Base-by-base conservation (phyloP, 2,113 vertebrate species). In the Proteles cristata region DNA sequence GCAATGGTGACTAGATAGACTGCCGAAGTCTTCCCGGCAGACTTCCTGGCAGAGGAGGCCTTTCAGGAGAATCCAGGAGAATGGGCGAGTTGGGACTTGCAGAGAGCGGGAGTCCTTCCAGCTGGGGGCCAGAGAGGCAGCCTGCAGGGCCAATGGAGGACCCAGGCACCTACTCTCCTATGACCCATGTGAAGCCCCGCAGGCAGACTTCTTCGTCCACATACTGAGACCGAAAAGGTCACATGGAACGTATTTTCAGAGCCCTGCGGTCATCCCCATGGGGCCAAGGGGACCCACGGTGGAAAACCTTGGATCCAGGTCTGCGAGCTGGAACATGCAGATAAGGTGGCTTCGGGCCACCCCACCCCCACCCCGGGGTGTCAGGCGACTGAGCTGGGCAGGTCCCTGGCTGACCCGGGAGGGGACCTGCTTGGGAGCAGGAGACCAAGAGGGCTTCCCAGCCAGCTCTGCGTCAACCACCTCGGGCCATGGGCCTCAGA, bases 401-500 rank as follows among this genome's bases (percentile, higher is more conserved):
- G 86, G 28, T 35, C n/a, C 16, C 65, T 66, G 31, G 45, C 81
- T 17, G 76, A 79, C 48, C 23, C 11, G n/a, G 31, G 50, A 45
- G 31, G 73, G 82, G 48, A 28, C 53, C 53, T 71, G 71, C 77
- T 68, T 5, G 4, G 43, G 17, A 83, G 26, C 73, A 55, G n/a
- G 31, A 73, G 65, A 33, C 31, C 33, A 8, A 55, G 45, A 33
- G 39, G 68, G 25, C 16, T 65, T 48, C 53, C 33, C 81, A 19
- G 65, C 25, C 31, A 58, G 50, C 35, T 74, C 66, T 28, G 12
- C 5, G 3, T 66, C 73, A 91, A 73, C 53, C 79, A 31, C 83
- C 68, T 43, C 92, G 33, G 80, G 89, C 35, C 68, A 74, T 14
- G 61, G 55, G 31, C 83, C 65, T 89, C 76, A 69, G 48, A 96